Evolutionary conservation across 2,113 vertebrate genomes (phyloP).

Genomic region (Chionis minor): DNA sequence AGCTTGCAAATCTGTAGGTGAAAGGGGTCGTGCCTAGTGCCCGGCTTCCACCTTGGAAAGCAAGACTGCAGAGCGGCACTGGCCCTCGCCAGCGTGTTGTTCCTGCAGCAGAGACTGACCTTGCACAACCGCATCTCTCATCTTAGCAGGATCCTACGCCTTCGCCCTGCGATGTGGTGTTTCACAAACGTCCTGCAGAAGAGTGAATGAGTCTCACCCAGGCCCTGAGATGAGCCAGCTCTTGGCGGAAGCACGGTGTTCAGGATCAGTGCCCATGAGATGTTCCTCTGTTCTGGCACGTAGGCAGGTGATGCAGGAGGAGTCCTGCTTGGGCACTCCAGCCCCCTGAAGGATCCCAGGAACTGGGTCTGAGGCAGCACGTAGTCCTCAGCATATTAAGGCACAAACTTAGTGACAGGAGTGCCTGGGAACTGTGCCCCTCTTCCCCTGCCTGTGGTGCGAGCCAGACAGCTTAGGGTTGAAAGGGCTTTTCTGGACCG

Average conservation of each 20-base stretch:
- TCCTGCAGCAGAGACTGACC: background rate
- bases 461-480: background rate
- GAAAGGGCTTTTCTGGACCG: background rate
- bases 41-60: background rate
- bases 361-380: background rate
- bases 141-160: background rate
- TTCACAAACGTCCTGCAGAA: background rate
- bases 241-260: background rate
- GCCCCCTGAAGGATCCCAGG: background rate
- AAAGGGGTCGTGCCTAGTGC: background rate
- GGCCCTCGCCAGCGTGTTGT: background rate
- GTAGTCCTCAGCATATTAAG: background rate
- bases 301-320: background rate
- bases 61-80: background rate
- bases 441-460: background rate
- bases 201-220: background rate
- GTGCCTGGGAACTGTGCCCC: background rate
- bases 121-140: background rate
- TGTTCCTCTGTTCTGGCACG: background rate
- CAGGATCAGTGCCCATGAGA: background rate
- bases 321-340: background rate
- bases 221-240: background rate
- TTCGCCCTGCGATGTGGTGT: background rate
- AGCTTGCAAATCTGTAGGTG: background rate
- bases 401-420: background rate